Evolutionary conservation across 2,888 invertebrate genomes (phyloP), one percentile per base, ranked within the genome.

Genomic region (Paralinhomoeus sp.): DNA sequence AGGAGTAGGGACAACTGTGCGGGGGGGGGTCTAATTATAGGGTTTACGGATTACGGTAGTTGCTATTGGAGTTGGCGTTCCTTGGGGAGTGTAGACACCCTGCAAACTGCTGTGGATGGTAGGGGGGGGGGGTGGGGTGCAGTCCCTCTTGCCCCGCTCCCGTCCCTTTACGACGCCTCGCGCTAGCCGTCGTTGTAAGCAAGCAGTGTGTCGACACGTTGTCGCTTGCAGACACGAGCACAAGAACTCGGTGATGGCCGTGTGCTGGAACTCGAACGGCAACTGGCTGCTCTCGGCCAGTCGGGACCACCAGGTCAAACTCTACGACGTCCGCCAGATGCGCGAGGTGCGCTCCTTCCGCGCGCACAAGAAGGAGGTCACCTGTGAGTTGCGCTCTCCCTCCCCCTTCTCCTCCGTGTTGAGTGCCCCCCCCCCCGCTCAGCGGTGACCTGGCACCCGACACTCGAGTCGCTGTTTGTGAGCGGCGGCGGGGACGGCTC

Each of bases 401-500:
- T n/a, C n/a, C n/a, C n/a, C n/a, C n/a, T n/a, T n/a, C n/a, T n/a
- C n/a, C n/a, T n/a, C n/a, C n/a, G n/a, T n/a, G n/a, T n/a, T n/a
- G n/a, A n/a, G n/a, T n/a, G n/a, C 22, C 9, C 7, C n/a, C n/a
- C 24, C 12, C 34, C 38, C 17, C 22, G 48, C 54, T 46, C 46
- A 71, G 70, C 67, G 34, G 53, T 71, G 12, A 83, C 84, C 0
- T 99, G 97, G 97, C 93, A 99, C 71, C 97, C 97, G 1, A 75
- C 80, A 50, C 93, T 99, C 64, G 97, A 97, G 67, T 81, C 82
- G 22, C 69, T 97, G 37, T 97, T 99, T 67, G 82, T 83, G 55
- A 91, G 89, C 50, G 97, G 97, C 22, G 93, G 97, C 22, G 91
- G 93, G 35, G 97, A 97, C 70, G 97, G 97, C 21, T 81, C 89